These are phyloP conservation scores for Andrena dorsata DNA, from an alignment of 2,888 invertebrate species.

Conservation along the genomic window DNA sequence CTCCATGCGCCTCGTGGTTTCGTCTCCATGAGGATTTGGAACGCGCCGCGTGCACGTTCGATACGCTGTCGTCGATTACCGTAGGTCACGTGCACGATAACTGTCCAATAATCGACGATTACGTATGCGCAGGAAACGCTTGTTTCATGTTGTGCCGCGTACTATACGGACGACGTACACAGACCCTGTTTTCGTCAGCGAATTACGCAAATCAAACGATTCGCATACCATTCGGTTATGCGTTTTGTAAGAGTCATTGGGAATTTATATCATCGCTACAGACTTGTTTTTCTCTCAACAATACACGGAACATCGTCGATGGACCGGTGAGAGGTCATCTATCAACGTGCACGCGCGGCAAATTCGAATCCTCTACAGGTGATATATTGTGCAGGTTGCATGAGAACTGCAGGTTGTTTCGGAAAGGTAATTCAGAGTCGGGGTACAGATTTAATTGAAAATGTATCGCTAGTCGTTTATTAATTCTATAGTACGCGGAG, in stretches of 20 bases:
- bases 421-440: too few species aligned
- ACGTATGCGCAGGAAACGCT: slow-evolving; percentile 73
- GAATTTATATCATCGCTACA: neutral
- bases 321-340: slow-evolving; percentile 1
- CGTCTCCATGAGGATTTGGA: slow-evolving; percentile 70
- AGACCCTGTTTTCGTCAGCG: neutral
- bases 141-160: slow-evolving; percentile 52
- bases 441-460: too few species aligned
- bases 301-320: slow-evolving; percentile 34
- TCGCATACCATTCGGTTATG: neutral
- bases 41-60: slow-evolving; percentile 76
- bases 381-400: neutral
- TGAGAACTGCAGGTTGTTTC: too few species aligned
- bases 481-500: too few species aligned
- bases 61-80: slow-evolving; percentile 76
- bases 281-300: neutral
- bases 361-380: neutral
- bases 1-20: slow-evolving; percentile 62
- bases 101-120: slow-evolving; percentile 77
- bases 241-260: neutral
- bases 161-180: slow-evolving; percentile 20
- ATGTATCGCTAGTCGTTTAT: too few species aligned
- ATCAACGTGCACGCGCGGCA: neutral
- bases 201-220: neutral
- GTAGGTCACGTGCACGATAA: slow-evolving; percentile 80